Evolutionary conservation across 2,113 vertebrate genomes (phyloP).

Genomic region (Seriola aureovittata): DNA sequence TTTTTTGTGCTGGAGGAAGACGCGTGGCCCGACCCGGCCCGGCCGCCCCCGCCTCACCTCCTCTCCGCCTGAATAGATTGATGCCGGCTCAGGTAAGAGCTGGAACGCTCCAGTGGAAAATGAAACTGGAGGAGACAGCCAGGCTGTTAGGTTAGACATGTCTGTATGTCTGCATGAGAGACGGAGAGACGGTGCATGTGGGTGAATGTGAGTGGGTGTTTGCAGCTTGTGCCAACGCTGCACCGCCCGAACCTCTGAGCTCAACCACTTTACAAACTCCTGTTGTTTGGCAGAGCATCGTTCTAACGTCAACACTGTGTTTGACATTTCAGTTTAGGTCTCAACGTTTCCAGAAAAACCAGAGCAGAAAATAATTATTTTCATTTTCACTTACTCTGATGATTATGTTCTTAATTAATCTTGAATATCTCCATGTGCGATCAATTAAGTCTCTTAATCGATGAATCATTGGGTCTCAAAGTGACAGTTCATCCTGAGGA

Average conservation of each 20-base stretch:
- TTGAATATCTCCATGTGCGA: too few relatives aligned
- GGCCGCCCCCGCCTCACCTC: constrained; percentile 1
- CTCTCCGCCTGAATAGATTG: constrained; percentile 50
- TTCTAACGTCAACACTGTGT: too few relatives aligned
- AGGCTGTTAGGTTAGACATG: constrained; percentile 36
- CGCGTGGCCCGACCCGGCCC: neutral
- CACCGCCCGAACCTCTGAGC: neutral
- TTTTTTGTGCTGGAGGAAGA: constrained; percentile 25
- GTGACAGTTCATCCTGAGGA: too few relatives aligned
- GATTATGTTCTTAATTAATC: too few relatives aligned
- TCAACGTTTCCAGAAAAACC: neutral
- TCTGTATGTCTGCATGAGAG: constrained; percentile 50
- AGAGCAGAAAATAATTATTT: neutral
- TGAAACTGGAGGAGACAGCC: constrained; percentile 69
- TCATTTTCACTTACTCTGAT: neutral
- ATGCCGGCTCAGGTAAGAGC: constrained; percentile 58
- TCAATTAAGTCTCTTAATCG: too few relatives aligned
- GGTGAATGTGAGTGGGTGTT: constrained; percentile 51
- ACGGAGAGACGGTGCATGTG: constrained; percentile 24
- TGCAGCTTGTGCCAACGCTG: constrained; percentile 42
- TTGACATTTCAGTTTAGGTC: too few relatives aligned
- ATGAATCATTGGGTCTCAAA: too few relatives aligned
- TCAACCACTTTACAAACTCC: neutral
- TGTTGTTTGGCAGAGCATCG: too few relatives aligned
- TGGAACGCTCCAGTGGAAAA: constrained; percentile 70